Percentiles rank a stretch among this genome's conserved stretches.
These are phyloP conservation scores for Amazonetta brasiliensis DNA, from an alignment of 2,797 vertebrate genomes.

Conservation along the genomic window DNA sequence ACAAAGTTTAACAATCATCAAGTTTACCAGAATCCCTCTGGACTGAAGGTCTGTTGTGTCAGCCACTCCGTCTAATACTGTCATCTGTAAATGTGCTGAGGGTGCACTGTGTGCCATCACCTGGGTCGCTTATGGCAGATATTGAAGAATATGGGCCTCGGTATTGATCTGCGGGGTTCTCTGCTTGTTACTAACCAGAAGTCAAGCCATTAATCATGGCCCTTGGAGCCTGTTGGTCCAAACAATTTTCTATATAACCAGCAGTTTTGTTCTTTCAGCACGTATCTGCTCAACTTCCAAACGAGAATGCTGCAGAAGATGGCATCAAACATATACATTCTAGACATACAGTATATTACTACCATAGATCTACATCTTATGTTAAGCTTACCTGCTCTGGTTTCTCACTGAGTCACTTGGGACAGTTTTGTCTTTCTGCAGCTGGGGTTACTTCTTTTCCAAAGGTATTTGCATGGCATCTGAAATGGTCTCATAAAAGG, in stretches of 20 bases:
- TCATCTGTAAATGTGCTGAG: background rate
- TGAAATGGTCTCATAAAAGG: background rate
- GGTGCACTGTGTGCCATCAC: background rate
- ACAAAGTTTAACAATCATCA: background rate
- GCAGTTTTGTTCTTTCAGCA: background rate
- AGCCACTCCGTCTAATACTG: background rate
- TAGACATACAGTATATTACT: background rate
- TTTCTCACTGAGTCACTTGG: background rate
- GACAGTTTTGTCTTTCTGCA: background rate
- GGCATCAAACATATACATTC: background rate
- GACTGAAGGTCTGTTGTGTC: background rate
- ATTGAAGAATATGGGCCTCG: background rate
- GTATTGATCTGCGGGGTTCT: background rate
- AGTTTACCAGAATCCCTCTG: background rate
- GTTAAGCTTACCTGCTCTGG: background rate
- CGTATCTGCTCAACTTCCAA: background rate
- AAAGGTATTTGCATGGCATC: background rate
- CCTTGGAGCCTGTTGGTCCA: background rate
- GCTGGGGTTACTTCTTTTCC: background rate
- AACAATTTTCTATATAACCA: background rate
- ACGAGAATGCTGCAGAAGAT: background rate
- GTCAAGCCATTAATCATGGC: background rate
- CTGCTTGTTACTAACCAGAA: background rate
- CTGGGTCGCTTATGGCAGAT: background rate
- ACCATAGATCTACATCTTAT: background rate